Evolutionary conservation across 2,113 vertebrate genomes (phyloP), one percentile per base, ranked within the genome.

Genomic region (Mustela lutreola): DNA sequence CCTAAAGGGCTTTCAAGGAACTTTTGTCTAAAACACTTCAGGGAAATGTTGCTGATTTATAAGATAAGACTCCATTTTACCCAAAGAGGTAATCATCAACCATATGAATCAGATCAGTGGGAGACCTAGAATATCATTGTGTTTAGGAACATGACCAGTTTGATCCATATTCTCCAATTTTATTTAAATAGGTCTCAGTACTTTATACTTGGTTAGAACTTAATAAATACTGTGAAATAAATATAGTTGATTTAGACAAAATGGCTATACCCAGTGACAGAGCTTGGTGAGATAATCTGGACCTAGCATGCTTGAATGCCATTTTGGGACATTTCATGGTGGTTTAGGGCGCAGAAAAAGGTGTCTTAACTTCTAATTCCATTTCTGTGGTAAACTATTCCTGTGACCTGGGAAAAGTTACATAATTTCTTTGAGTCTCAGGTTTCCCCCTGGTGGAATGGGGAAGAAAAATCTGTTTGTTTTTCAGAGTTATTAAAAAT

Each of bases 401-500:
- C n/a, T 93, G 71, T 84, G 60, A 94, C 75, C 67, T 93, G 73
- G 16, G 28, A 14, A 83, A 98, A 70, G 75, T 96, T 96, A 94
- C 56, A 81, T 83, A 94, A 95, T 91, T 89, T 91, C 58, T 86
- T 36, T 1, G 50, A 89, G 58, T 86, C 62, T 98, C 85, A 95
- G 39, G 60, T 97, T 97, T 96, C 94, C 12, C 33, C 19, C 11
- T 63, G n/a, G 60, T 93, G 14, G 82, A 95, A 95, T 86, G 42
- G 53, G 53, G 73, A 95, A 75, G 56, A 95, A 96, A 97, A 92
- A 88, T 50, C 2, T 82, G 67, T 73, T 96, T 95, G 65, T 91
- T 96, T 97, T 90, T 84, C 58, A 80, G 39, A 89, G 50, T 93
- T 97, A 92, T 95, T 98, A 85, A 95, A 97, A 93, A 62, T 45